Percentiles rank a stretch among this genome's conserved stretches.
phyloP scores from a whole-genome alignment of 2,888 invertebrate genomes.

The Lasiommata megera region DNA sequence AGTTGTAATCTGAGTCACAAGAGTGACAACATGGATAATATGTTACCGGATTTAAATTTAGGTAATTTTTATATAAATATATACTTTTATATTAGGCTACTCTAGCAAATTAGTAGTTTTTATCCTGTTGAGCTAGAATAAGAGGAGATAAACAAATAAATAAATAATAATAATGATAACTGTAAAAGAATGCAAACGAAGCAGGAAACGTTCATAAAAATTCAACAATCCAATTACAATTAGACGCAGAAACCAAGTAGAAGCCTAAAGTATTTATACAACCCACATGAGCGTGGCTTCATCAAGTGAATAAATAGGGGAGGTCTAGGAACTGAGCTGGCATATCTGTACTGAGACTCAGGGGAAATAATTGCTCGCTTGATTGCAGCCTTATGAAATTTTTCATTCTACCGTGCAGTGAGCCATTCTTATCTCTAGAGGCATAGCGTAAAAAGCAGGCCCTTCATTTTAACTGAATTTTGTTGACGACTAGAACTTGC shows the following conservation, averaged over 20 bases:
- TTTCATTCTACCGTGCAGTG: constrained; percentile 40
- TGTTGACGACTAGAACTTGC: no score
- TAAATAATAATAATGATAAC: neutral
- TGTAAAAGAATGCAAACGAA: neutral
- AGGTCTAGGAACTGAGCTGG: constrained; percentile 63
- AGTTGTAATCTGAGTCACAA: no score
- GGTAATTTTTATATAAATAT: no score
- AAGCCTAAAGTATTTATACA: constrained; percentile 32
- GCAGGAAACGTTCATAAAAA: constrained; percentile 16
- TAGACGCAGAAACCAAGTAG: constrained; percentile 17
- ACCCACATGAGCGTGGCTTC: constrained; percentile 39
- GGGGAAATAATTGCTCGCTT: constrained; percentile 73
- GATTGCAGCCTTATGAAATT: constrained; percentile 64
- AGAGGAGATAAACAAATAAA: neutral
- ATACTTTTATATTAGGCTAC: no score
- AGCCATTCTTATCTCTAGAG: no score
- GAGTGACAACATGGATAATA: no score
- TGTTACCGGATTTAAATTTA: no score
- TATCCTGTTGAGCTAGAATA: no score
- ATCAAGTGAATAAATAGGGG: constrained; percentile 69
- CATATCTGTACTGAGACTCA: constrained; percentile 69
- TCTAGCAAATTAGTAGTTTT: no score
- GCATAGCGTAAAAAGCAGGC: no score
- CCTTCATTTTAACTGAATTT: no score
- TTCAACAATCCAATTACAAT: constrained; percentile 28